Evolutionary conservation across 2,888 invertebrate species (phyloP).

Genomic region (Chirona hameri): DNA sequence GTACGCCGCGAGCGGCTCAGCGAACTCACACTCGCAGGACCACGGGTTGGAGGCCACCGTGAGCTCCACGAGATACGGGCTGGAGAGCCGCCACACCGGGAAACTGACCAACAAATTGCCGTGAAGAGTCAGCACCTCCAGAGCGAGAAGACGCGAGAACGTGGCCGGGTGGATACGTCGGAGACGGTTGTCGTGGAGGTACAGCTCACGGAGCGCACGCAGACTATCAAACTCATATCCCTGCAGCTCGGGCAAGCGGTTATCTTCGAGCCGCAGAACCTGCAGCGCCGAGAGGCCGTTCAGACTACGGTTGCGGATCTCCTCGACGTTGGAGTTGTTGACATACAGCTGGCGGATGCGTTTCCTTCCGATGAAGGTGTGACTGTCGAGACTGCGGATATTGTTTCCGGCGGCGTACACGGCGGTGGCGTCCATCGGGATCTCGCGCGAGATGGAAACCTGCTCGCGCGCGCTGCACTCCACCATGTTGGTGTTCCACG

Average conservation of each 20-base stretch:
- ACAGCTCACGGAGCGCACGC: constrained; percentile 77
- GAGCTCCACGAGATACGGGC: constrained; percentile 82
- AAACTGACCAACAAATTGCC: constrained; percentile 77
- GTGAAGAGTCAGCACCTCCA: constrained; percentile 79
- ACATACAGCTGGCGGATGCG: constrained; percentile 81
- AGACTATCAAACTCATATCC: constrained; percentile 79
- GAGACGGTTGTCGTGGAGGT: constrained; percentile 80
- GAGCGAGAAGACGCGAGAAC: constrained; percentile 71
- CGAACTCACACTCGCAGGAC: constrained; percentile 84
- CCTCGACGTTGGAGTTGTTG: constrained; percentile 80
- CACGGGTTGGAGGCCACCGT: constrained; percentile 79
- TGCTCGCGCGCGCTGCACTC: constrained; percentile 81
- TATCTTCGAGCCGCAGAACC: constrained; percentile 81
- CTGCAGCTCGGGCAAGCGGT: constrained; percentile 70
- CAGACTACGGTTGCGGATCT: constrained; percentile 84
- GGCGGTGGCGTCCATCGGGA: constrained; percentile 95
- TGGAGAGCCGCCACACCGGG: constrained; percentile 80
- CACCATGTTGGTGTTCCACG: constrained; percentile 89
- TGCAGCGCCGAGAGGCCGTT: constrained; percentile 75
- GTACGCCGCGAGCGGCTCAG: constrained; percentile 71
- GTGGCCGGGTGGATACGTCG: constrained; percentile 78
- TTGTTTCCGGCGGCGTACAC: constrained; percentile 89
- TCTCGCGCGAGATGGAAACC: constrained; percentile 72
- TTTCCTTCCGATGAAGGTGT: constrained; percentile 87
- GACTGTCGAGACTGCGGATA: constrained; percentile 78